These are phyloP conservation scores for Xiphophorus hellerii DNA, from an alignment of 2,113 vertebrate species.

Conservation along the genomic window DNA sequence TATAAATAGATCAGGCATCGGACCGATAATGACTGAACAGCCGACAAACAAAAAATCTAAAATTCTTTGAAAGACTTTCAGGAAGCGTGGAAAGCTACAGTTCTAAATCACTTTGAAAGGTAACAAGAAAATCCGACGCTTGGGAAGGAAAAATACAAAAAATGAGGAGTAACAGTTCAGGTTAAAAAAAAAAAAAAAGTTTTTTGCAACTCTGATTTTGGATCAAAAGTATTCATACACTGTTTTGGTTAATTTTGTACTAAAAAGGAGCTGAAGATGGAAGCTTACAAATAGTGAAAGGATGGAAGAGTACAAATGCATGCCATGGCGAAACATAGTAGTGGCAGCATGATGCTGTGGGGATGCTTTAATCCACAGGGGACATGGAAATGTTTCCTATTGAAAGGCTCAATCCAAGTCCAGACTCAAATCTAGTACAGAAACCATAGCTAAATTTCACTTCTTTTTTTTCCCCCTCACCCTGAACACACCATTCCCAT, in stretches of 20 bases:
- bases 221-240: not conserved
- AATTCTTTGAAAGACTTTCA: not conserved
- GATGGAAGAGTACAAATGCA: no score
- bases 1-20: not conserved
- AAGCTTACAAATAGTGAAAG: no score
- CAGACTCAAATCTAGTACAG: no score
- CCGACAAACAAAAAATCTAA: no score
- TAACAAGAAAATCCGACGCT: not conserved
- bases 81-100: not conserved
- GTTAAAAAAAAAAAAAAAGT: not conserved
- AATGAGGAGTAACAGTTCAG: not conserved
- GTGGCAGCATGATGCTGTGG: not conserved
- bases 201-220: not conserved
- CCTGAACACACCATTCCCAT: no score
- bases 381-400: not conserved
- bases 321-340: not conserved
- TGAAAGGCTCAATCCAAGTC: no score
- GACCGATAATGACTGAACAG: not conserved
- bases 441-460: no score
- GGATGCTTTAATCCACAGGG: not conserved
- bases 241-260: not conserved
- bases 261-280: no score
- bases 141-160: not conserved
- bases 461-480: no score
- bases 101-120: not conserved